Evolutionary conservation across 2,888 invertebrate genomes (phyloP).

Genomic region (Maniola hyperantus): DNA sequence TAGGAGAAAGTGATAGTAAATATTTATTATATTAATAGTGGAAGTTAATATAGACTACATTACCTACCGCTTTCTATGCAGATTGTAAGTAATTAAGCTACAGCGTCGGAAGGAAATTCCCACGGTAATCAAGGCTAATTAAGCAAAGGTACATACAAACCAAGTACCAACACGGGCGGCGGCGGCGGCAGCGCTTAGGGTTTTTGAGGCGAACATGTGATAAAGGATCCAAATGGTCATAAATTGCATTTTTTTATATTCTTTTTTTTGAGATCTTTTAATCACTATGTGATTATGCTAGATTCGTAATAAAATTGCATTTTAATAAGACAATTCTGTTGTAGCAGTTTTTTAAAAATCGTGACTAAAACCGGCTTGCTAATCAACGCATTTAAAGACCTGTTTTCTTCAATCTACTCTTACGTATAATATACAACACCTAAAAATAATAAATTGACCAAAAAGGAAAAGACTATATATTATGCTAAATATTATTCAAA

Average conservation of each 20-base stretch:
- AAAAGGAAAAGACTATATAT: too few species aligned
- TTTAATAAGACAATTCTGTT: neutral
- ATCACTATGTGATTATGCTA: too few species aligned
- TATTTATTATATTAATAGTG: neutral
- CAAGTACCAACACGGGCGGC: too few species aligned
- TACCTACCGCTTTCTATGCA: neutral
- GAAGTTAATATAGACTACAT: neutral
- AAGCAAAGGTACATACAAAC: neutral
- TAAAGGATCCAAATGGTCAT: neutral
- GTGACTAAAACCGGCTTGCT: neutral
- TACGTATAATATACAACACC: too few species aligned
- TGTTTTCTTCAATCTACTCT: neutral
- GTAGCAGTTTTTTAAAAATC: neutral
- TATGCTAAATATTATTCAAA: too few species aligned
- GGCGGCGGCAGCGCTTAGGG: too few species aligned
- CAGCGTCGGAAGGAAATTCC: neutral
- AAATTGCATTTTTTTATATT: neutral
- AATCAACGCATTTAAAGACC: conserved; percentile 1
- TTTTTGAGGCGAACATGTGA: neutral
- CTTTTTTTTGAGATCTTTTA: too few species aligned
- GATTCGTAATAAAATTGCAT: too few species aligned
- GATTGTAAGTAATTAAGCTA: neutral
- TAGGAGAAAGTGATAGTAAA: neutral
- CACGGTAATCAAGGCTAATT: conserved; percentile 7
- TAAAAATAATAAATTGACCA: too few species aligned